phyloP scores from a whole-genome alignment of 2,113 vertebrate species.

The Scartelaos histophorus region DNA sequence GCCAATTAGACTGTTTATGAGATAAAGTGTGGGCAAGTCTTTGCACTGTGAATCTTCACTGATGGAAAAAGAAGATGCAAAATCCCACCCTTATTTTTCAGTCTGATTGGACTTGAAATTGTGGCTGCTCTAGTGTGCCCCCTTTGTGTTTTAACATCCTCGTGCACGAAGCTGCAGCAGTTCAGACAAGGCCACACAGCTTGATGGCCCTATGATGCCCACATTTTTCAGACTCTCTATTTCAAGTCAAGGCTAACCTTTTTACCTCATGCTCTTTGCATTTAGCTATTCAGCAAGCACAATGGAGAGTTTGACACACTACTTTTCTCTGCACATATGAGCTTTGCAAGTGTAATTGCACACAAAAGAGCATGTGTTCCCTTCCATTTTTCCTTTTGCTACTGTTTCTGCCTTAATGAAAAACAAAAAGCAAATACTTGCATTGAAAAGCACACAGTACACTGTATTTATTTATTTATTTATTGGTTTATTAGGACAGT shows the following conservation, averaged over 20 bases:
- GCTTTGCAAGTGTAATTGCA: constrained; percentile 26
- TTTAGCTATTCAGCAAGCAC: neutral
- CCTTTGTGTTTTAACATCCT: constrained; percentile 23
- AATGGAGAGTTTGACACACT: constrained; percentile 20
- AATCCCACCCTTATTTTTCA: neutral
- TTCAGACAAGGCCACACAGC: constrained; percentile 27
- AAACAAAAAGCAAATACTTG: too few species aligned
- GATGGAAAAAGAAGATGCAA: neutral
- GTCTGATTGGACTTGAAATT: neutral
- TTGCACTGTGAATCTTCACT: neutral
- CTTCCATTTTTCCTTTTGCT: neutral
- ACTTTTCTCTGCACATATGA: constrained; percentile 24
- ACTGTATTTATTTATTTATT: too few species aligned
- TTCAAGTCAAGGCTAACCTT: constrained; percentile 16
- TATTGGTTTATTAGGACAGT: too few species aligned
- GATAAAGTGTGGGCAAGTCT: neutral
- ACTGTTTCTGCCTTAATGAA: too few species aligned
- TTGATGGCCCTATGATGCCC: constrained; percentile 8
- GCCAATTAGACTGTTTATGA: neutral
- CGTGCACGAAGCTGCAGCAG: neutral
- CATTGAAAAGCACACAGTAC: too few species aligned
- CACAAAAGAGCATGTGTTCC: neutral
- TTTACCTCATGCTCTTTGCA: constrained; percentile 19
- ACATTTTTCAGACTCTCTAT: neutral
- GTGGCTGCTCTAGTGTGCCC: neutral